These are phyloP conservation scores for Petroica traversi DNA, from an alignment of 2,113 vertebrate species.

Conservation along the genomic window DNA sequence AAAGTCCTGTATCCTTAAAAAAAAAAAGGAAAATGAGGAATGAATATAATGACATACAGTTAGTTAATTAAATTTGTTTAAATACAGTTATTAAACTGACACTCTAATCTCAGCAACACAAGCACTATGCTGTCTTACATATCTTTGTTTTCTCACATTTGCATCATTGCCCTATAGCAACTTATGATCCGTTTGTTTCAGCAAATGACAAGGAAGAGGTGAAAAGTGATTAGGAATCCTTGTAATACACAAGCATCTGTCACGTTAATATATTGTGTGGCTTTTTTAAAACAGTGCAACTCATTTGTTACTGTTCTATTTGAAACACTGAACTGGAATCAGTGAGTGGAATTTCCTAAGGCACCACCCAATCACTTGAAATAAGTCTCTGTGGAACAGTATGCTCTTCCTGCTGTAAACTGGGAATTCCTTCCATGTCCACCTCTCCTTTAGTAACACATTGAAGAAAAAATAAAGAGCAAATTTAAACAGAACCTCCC, in stretches of 20 bases:
- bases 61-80: neutral
- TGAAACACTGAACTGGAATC: neutral
- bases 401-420: neutral
- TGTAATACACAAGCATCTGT: neutral
- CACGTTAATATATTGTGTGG: rapidly evolving
- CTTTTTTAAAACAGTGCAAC: neutral
- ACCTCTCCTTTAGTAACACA: neutral
- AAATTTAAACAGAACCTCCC: neutral
- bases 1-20: conserved; percentile 92
- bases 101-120: neutral
- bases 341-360: neutral
- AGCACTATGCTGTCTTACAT: neutral
- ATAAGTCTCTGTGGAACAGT: neutral
- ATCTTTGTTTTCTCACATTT: neutral
- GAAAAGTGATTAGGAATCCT: neutral
- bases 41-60: neutral
- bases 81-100: neutral
- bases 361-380: neutral
- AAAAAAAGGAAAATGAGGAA: neutral
- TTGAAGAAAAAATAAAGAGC: neutral
- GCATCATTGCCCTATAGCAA: neutral
- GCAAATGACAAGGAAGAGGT: neutral
- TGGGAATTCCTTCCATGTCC: neutral
- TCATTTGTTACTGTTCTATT: neutral
- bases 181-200: neutral